Evolutionary conservation across 2,888 invertebrate species (phyloP).

Genomic region (Liodrosophila aerea): DNA sequence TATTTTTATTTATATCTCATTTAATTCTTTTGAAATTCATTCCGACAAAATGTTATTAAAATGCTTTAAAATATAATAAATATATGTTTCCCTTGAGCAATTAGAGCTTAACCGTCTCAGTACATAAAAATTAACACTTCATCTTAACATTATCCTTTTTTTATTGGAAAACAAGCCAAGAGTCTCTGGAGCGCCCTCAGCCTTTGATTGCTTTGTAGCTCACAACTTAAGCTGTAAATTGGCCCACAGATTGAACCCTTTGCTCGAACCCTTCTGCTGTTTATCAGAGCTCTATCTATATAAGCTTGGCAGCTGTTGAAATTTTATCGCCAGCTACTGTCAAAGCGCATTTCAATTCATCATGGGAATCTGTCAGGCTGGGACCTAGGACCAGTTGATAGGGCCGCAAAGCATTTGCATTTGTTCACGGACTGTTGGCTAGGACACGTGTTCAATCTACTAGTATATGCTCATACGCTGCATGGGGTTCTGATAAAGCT

Average conservation of each 20-base stretch:
- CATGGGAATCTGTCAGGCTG: conserved; percentile 59
- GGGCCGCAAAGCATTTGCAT: conserved; percentile 42
- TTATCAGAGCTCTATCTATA: conserved; percentile 8
- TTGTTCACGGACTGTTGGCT: conserved; percentile 72
- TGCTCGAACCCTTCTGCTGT: neutral
- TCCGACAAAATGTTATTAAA: too few relatives aligned
- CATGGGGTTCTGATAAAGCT: conserved; percentile 48
- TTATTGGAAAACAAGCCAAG: too few relatives aligned
- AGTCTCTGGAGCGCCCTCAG: too few relatives aligned
- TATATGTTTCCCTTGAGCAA: too few relatives aligned
- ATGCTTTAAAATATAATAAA: too few relatives aligned
- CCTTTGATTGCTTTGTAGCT: too few relatives aligned
- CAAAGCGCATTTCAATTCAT: conserved; percentile 5
- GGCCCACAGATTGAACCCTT: neutral
- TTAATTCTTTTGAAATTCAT: too few relatives aligned
- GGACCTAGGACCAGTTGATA: conserved; percentile 11
- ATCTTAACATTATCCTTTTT: too few relatives aligned
- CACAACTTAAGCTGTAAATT: neutral
- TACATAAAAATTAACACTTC: too few relatives aligned
- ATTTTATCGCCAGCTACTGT: conserved; percentile 10
- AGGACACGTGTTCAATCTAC: conserved; percentile 59
- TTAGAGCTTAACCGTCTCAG: too few relatives aligned
- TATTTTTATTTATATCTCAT: too few relatives aligned
- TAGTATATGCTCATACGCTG: conserved; percentile 43
- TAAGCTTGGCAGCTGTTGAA: conserved; percentile 35